Evolutionary conservation across 2,113 vertebrate genomes (phyloP), one percentile per base, ranked within the genome.

Genomic region (Mandrillus leucophaeus): DNA sequence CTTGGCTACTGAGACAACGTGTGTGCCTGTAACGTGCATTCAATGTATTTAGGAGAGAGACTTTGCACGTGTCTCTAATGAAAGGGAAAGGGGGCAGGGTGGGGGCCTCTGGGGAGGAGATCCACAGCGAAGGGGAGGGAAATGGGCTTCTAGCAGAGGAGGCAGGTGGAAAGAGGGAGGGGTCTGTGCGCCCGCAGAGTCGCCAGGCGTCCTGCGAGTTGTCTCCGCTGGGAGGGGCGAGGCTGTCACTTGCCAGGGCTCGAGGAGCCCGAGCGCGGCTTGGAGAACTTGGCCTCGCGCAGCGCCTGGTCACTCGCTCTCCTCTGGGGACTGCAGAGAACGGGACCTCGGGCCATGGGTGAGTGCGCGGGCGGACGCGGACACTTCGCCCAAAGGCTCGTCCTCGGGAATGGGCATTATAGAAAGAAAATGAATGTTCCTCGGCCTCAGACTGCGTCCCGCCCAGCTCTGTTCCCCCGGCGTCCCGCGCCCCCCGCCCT

Each of bases 121-220:
- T 52, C 18, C 14, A 13, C 35, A 0, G 20, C 0, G 18, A 20
- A 17, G 22, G 35, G 25, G 50, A 11, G 70, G 80, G 84, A 83
- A 16, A 22, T 1, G 45, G 92, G 48, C 79, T 84, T 64, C 9
- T 0, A 12, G 23, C 64, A 4, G 18, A 1, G 25, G 10, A 10
- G 32, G 90, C 97, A 98, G 97, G 97, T 98, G 97, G 94, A 38
- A 35, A 73, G 95, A 45, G 90, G 97, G 93, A 66, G 98, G 92
- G 96, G 59, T 82, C 61, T 57, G 93, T 8, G 40, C 30, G 75
- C 32, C 5, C 12, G 61, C 73, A 0, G 68, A 75, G 72, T 30
- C 72, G 45, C 52, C n/a, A 0, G 40, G 78, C 75, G 22, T 55
- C 81, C 38, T 0, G 40, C 2, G 8, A 66, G 75, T 75, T 12